Evolutionary conservation across 2,888 invertebrate genomes (phyloP).

Genomic region (Cordylochernes scorpioides): DNA sequence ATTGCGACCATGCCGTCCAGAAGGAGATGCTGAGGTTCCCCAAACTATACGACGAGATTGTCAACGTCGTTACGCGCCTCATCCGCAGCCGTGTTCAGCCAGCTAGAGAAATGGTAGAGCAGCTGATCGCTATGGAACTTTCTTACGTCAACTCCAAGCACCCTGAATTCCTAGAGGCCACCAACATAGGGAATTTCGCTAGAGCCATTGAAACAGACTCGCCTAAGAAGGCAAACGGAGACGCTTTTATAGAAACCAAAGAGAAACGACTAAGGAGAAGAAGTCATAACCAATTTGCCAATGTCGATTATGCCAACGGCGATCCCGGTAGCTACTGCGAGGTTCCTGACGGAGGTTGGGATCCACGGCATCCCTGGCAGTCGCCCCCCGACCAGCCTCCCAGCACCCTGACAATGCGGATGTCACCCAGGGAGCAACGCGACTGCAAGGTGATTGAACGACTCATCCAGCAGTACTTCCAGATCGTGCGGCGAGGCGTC

Average conservation of each 20-base stretch:
- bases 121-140: conserved; percentile 82
- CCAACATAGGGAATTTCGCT: conserved; percentile 51
- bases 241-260: too few relatives aligned
- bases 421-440: conserved; percentile 68
- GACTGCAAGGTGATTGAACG: conserved; percentile 92
- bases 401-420: conserved; percentile 28
- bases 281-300: too few relatives aligned
- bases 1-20: conserved; percentile 68
- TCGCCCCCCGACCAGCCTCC: too few relatives aligned
- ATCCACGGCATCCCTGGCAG: too few relatives aligned
- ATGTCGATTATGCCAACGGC: too few relatives aligned
- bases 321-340: too few relatives aligned
- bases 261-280: too few relatives aligned
- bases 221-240: too few relatives aligned
- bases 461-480: conserved; percentile 89
- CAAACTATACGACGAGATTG: conserved; percentile 81
- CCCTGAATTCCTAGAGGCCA: conserved; percentile 93
- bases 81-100: conserved; percentile 71
- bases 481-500: conserved; percentile 91
- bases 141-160: conserved; percentile 99
- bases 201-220: conserved; percentile 24
- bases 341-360: too few relatives aligned
- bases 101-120: conserved; percentile 91
- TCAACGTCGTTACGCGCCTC: conserved; percentile 87
- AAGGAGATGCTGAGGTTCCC: conserved; percentile 96